A percentile compares a stretch with the other conserved stretches of the same genome.
These are phyloP conservation scores for Phyllostomus discolor DNA, from an alignment of 2,113 vertebrate genomes.

Conservation along the genomic window DNA sequence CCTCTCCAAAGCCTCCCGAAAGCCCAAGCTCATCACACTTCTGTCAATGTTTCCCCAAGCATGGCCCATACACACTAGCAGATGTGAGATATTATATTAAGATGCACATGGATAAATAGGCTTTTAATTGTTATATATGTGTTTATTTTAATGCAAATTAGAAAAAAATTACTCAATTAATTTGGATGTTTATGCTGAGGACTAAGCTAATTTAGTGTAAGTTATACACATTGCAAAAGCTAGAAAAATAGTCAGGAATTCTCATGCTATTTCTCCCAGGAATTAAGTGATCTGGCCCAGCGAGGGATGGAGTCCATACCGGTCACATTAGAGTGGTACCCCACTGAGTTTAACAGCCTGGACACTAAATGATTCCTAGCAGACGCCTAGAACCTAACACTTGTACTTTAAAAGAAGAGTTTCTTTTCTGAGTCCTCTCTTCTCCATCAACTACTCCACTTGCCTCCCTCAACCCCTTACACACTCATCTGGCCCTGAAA, in stretches of 20 bases:
- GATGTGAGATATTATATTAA: background rate
- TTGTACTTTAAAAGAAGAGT: background rate
- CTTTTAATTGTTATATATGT: background rate
- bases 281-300: background rate
- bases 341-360: background rate
- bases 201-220: background rate
- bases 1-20: background rate
- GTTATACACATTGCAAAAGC: background rate
- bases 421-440: background rate
- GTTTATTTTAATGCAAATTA: background rate
- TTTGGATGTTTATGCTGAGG: background rate
- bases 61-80: background rate
- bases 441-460: background rate
- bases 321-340: background rate
- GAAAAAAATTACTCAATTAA: background rate
- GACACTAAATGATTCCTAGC: background rate
- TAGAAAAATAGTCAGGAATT: background rate
- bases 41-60: background rate
- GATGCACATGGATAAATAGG: background rate
- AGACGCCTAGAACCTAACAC: background rate
- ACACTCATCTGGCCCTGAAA: background rate
- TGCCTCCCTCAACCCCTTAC: too few species aligned
- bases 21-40: background rate
- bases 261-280: background rate
- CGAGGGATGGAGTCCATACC: background rate